phyloP scores from a whole-genome alignment of 2,888 invertebrate genomes.

The Abrostola triplasia region DNA sequence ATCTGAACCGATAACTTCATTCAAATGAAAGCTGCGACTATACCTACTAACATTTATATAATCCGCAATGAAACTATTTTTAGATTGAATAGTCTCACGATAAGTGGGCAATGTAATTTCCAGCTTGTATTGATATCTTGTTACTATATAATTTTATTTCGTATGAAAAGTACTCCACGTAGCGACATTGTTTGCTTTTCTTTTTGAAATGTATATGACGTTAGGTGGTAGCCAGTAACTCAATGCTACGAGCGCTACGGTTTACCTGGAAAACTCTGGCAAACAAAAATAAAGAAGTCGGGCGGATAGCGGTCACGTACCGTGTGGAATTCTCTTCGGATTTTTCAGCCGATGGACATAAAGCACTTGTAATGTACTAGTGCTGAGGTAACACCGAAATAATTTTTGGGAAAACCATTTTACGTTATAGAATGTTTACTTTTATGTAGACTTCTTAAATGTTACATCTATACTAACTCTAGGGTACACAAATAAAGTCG shows the following conservation, averaged over 20 bases:
- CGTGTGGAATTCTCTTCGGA: constrained; percentile 5
- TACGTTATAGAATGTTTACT: background rate
- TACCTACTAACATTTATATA: background rate
- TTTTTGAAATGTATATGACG: constrained; percentile 16
- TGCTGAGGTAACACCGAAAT: background rate
- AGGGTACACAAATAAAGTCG: no score
- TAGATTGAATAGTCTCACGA: background rate
- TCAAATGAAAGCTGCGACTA: background rate
- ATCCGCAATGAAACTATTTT: background rate
- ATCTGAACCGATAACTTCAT: background rate
- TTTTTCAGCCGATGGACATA: constrained; percentile 2
- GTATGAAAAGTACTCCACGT: background rate
- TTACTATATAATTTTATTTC: no score
- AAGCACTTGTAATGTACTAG: background rate
- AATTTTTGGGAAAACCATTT: no score
- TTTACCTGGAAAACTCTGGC: constrained; percentile 11
- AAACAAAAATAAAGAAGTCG: constrained; percentile 13
- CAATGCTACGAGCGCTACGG: constrained; percentile 3
- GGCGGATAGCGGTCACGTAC: background rate
- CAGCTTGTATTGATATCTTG: no score
- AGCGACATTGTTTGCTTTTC: constrained; percentile 23
- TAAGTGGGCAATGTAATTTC: no score
- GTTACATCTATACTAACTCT: no score
- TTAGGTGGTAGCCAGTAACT: constrained; percentile 1
- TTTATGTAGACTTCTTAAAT: background rate